A percentile compares a stretch with the other conserved stretches of the same genome.
Conservation (phyloP, 1,140 invertebrate species). For the Tribolium madens region DNA sequence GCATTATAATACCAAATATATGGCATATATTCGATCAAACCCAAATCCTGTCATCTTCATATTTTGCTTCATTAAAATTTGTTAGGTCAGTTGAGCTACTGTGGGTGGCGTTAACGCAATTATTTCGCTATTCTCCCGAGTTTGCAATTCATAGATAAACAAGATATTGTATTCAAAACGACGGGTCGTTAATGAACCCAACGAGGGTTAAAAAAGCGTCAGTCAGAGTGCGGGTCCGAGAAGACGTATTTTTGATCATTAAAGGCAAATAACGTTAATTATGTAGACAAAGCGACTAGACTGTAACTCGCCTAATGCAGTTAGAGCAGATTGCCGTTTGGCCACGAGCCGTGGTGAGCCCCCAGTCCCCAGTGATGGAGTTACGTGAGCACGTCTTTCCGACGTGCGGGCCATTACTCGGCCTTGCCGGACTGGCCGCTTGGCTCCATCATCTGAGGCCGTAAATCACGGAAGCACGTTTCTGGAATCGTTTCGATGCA, state of each 20-base stretch:
- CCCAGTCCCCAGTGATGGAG: slow-evolving; percentile 5
- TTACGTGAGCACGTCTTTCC: slow-evolving; percentile 25
- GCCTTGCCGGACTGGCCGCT: slow-evolving; percentile 27
- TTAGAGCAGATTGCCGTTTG: slow-evolving; percentile 44
- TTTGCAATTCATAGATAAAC: background rate
- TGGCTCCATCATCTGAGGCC: slow-evolving; percentile 33
- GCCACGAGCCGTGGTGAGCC: slow-evolving; percentile 9
- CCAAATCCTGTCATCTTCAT: background rate
- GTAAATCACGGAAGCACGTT: slow-evolving; percentile 44
- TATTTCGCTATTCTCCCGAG: background rate
- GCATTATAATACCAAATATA: slow-evolving; percentile 30
- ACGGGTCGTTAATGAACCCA: slow-evolving; percentile 3
- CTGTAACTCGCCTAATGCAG: slow-evolving; percentile 33
- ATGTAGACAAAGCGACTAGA: slow-evolving; percentile 43
- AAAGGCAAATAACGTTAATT: slow-evolving; percentile 43
- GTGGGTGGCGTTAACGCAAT: background rate
- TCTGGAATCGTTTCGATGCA: slow-evolving; percentile 43
- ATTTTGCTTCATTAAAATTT: background rate
- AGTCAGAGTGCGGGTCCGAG: background rate
- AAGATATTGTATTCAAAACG: background rate
- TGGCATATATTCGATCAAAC: background rate
- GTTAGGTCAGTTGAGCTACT: background rate
- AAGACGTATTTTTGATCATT: slow-evolving; percentile 39
- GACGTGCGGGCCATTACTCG: slow-evolving; percentile 39
- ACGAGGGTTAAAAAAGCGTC: background rate